Conservation (phyloP, 2,888 invertebrate genomes). For the Glaucopsyche alexis region DNA sequence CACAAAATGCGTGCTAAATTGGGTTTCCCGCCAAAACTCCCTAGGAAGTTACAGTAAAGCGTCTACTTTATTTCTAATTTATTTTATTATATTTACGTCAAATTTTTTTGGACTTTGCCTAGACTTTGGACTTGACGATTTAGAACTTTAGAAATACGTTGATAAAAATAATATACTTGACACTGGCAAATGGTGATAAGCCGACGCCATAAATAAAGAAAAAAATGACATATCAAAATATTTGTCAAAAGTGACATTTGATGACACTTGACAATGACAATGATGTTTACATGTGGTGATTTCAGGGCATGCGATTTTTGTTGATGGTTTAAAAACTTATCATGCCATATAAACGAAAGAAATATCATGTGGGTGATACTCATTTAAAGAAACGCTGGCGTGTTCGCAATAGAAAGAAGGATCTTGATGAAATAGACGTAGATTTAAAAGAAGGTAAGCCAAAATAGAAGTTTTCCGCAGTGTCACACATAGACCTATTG, state of each 20-base stretch:
- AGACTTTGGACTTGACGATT: too few species aligned
- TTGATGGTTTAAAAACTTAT: constrained; percentile 29
- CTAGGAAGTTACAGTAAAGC: too few species aligned
- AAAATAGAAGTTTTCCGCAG: constrained; percentile 9
- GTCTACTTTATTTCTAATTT: too few species aligned
- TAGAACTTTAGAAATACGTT: too few species aligned
- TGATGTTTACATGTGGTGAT: constrained; percentile 30
- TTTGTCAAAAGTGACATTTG: neutral
- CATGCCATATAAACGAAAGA: constrained; percentile 88
- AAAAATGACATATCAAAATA: too few species aligned
- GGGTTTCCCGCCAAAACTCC: too few species aligned
- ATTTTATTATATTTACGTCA: too few species aligned
- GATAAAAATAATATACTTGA: too few species aligned
- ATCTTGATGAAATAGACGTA: constrained; percentile 86
- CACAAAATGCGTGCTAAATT: too few species aligned
- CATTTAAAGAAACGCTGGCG: constrained; percentile 88
- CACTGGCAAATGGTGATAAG: too few species aligned
- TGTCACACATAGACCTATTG: neutral
- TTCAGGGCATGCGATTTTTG: constrained; percentile 23
- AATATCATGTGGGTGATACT: constrained; percentile 89
- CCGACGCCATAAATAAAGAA: too few species aligned
- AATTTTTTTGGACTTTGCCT: too few species aligned
- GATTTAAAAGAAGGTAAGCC: constrained; percentile 70
- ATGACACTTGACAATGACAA: neutral
- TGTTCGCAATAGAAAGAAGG: constrained; percentile 87